Percentiles rank a stretch among this genome's conserved stretches.
These are phyloP conservation scores for Serinus canaria DNA, from an alignment of 2,113 vertebrate genomes.

Conservation along the genomic window DNA sequence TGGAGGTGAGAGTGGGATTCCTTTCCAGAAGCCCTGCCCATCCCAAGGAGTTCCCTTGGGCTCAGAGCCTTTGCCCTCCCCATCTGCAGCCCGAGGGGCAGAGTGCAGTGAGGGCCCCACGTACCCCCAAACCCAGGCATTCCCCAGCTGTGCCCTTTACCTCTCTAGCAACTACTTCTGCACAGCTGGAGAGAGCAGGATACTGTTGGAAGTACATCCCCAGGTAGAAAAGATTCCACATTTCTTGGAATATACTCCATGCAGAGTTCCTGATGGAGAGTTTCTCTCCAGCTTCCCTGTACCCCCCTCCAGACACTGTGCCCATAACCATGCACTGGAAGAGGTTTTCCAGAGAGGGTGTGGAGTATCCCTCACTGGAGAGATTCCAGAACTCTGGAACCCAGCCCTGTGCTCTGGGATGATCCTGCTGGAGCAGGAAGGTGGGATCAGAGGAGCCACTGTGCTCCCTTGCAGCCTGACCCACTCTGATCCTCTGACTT, in stretches of 20 bases:
- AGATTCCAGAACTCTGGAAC: neutral
- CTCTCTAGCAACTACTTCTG: neutral
- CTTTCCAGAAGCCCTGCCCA: neutral
- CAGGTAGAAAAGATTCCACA: no score
- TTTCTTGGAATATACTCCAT: neutral
- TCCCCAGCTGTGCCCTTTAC: neutral
- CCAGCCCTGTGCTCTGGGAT: neutral
- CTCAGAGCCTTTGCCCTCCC: neutral
- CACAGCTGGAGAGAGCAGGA: neutral
- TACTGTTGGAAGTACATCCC: neutral
- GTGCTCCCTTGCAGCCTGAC: neutral
- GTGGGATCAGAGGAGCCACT: neutral
- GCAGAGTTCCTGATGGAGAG: neutral
- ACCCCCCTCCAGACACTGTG: neutral
- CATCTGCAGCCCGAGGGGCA: neutral
- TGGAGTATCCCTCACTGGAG: neutral
- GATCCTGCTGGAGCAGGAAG: neutral
- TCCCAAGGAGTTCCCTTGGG: fast-evolving
- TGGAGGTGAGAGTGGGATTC: neutral
- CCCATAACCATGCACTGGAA: neutral
- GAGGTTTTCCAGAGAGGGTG: neutral
- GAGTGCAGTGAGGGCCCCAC: fast-evolving
- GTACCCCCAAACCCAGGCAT: neutral
- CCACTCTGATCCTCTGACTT: neutral
- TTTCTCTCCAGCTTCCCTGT: neutral